These are phyloP conservation scores for Acheta domesticus DNA, from an alignment of 2,888 invertebrate species.

Conservation along the genomic window DNA sequence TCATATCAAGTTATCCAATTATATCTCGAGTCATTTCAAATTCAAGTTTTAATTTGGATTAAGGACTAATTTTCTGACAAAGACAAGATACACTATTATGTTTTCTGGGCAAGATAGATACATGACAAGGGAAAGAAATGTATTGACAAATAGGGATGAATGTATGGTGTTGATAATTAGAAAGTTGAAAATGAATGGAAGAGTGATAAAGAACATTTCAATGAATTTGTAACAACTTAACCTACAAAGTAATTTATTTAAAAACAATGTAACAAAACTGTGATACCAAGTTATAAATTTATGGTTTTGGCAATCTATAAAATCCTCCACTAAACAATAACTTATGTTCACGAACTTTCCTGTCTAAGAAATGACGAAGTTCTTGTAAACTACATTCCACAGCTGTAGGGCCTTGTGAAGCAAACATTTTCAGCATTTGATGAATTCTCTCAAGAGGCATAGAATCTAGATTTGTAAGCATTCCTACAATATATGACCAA, in stretches of 20 bases:
- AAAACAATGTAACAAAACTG: not conserved
- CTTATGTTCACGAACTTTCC: slow-evolving; percentile 88
- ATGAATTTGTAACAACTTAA: not conserved
- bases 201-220: not conserved
- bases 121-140: too few species aligned
- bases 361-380: slow-evolving; percentile 82
- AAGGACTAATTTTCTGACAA: too few species aligned
- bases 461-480: slow-evolving; percentile 92
- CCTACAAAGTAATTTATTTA: not conserved
- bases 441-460: slow-evolving; percentile 89
- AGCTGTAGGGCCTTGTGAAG: slow-evolving; percentile 82
- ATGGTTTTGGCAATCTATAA: slow-evolving; percentile 78
- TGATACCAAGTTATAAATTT: slow-evolving; percentile 33
- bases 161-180: too few species aligned
- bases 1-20: too few species aligned
- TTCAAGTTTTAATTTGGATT: too few species aligned
- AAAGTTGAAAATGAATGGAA: too few species aligned
- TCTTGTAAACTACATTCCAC: slow-evolving; percentile 87
- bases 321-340: slow-evolving; percentile 80
- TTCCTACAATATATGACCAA: slow-evolving; percentile 96
- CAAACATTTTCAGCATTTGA: slow-evolving; percentile 95
- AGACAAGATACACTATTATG: too few species aligned
- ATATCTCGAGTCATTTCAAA: too few species aligned
- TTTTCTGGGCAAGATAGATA: too few species aligned
- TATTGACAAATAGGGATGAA: too few species aligned